These are phyloP conservation scores for Pseudoatta argentina DNA, from an alignment of 1,140 invertebrate genomes.

Conservation along the genomic window DNA sequence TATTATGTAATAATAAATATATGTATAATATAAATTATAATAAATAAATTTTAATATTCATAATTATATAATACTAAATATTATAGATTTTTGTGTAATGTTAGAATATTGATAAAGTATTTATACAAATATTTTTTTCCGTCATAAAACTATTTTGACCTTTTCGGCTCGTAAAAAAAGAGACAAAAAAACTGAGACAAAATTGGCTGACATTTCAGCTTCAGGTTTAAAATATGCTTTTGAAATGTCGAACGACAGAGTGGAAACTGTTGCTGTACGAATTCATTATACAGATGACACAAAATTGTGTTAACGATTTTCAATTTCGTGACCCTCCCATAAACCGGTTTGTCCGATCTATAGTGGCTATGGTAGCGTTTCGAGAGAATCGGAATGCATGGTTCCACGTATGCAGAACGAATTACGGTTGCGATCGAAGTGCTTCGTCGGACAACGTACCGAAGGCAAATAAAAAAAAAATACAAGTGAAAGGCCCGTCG, in stretches of 20 bases:
- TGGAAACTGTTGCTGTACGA: constrained; percentile 62
- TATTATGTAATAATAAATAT: too few relatives aligned
- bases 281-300: constrained; percentile 82
- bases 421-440: constrained; percentile 12
- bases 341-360: constrained; percentile 63
- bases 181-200: background rate
- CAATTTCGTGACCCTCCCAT: constrained; percentile 55
- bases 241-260: background rate
- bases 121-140: background rate
- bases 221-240: background rate
- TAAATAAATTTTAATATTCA: too few relatives aligned
- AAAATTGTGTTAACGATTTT: constrained; percentile 81
- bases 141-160: background rate
- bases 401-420: constrained; percentile 18
- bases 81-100: background rate
- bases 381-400: constrained; percentile 17
- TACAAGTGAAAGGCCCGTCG: constrained; percentile 28
- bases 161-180: background rate
- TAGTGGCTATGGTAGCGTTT: background rate
- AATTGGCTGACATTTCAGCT: background rate
- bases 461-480: background rate
- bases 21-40: too few relatives aligned
- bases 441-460: background rate
- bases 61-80: background rate
- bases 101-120: background rate